Percentiles rank a stretch among this genome's conserved stretches.
phyloP scores from a whole-genome alignment of 2,797 vertebrate species.

The Pipistrellus pipistrellus region DNA sequence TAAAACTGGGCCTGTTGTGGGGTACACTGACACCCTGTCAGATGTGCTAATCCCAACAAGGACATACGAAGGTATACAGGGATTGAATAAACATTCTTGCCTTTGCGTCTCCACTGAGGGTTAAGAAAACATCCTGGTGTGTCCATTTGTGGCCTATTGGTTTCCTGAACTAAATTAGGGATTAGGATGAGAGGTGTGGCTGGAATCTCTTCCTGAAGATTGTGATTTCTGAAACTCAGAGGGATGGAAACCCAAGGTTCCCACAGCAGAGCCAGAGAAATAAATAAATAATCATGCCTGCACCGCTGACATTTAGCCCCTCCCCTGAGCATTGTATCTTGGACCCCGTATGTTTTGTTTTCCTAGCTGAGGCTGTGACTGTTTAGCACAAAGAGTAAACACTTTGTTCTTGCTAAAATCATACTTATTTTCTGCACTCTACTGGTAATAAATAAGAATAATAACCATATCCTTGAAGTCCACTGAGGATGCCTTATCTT shows the following conservation, averaged over 20 bases:
- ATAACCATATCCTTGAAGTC: background rate
- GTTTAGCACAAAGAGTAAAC: slow-evolving; percentile 44
- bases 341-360: slow-evolving; percentile 56
- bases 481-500: accelerated
- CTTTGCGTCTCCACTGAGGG: background rate
- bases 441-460: slow-evolving; percentile 29
- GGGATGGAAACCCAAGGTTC: slow-evolving; percentile 52
- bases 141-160: slow-evolving; percentile 59
- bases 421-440: background rate
- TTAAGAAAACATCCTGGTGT: slow-evolving; percentile 76
- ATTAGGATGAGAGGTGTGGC: slow-evolving; percentile 65
- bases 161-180: slow-evolving; percentile 83
- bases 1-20: background rate
- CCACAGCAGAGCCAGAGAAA: slow-evolving; percentile 68
- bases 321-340: slow-evolving; percentile 46
- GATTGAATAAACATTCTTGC: background rate
- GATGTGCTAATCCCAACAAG: background rate
- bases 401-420: slow-evolving; percentile 53
- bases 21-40: background rate
- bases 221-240: slow-evolving; percentile 66
- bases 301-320: slow-evolving; percentile 51
- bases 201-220: slow-evolving; percentile 79
- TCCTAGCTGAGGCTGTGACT: slow-evolving; percentile 26
- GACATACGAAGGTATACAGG: background rate
- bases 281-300: slow-evolving; percentile 58